phyloP scores from a whole-genome alignment of 2,888 invertebrate species.

The Coelinius sp. region DNA sequence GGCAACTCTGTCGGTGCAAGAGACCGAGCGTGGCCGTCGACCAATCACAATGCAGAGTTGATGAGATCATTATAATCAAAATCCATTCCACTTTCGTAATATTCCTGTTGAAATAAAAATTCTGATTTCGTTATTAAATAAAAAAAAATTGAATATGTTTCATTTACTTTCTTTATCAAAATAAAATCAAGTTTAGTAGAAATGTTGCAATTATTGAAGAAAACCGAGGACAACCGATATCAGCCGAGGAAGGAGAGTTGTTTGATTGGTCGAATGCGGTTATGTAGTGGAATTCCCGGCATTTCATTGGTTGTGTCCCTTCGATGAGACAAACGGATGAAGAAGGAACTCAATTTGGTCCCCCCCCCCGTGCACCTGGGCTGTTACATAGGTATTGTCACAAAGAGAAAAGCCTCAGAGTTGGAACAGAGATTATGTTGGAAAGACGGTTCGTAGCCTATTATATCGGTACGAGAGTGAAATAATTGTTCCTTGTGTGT shows the following conservation, averaged over 20 bases:
- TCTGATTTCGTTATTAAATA: neutral
- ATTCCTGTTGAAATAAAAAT: slow-evolving; percentile 8
- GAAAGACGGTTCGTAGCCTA: neutral
- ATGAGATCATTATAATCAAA: slow-evolving; percentile 57
- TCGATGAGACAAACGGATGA: neutral
- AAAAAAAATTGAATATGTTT: neutral
- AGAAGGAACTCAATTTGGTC: slow-evolving; percentile 8
- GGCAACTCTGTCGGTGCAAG: neutral
- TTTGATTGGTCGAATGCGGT: slow-evolving; percentile 17
- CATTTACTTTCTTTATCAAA: neutral
- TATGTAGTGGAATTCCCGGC: slow-evolving; percentile 1
- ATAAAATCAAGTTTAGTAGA: neutral
- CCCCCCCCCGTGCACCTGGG: neutral
- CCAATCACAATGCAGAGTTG: slow-evolving; percentile 49
- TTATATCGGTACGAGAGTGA: neutral
- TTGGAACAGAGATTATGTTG: slow-evolving; percentile 14
- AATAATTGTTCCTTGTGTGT: neutral
- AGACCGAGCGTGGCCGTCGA: neutral
- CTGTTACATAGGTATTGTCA: neutral
- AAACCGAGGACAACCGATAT: neutral
- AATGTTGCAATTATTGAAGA: neutral
- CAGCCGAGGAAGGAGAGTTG: neutral
- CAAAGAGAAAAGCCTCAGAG: slow-evolving; percentile 21
- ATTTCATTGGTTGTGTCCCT: slow-evolving; percentile 25
- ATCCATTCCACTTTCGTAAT: slow-evolving; percentile 25